Evolutionary conservation across 2,797 vertebrate species (phyloP).

Genomic region (Gallinago nigripennis): DNA sequence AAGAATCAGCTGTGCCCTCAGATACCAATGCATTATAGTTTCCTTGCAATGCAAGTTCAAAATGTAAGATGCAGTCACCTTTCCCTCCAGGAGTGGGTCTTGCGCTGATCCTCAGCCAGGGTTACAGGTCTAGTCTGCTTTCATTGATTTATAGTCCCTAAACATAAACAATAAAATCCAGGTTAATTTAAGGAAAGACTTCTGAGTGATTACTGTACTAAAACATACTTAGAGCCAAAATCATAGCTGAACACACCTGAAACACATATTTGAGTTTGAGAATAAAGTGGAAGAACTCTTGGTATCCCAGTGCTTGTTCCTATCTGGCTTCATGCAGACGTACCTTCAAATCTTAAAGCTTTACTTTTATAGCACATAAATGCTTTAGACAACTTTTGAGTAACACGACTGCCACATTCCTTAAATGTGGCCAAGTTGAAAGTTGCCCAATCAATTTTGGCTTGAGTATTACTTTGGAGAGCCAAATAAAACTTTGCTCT

Average conservation of each 20-base stretch:
- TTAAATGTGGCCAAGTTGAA: not conserved
- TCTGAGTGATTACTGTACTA: not conserved
- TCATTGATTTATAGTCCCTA: not conserved
- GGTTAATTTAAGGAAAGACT: not conserved
- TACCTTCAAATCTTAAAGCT: not conserved
- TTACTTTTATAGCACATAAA: not conserved
- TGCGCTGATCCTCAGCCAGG: not conserved
- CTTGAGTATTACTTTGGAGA: not conserved
- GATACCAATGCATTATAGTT: not conserved
- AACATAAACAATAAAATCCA: not conserved
- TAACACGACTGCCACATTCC: not conserved
- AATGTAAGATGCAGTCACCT: not conserved
- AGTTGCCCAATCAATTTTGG: not conserved
- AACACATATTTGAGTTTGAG: not conserved
- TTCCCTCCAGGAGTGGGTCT: not conserved
- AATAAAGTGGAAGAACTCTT: not conserved
- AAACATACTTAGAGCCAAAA: not conserved
- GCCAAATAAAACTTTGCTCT: not conserved
- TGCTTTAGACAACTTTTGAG: not conserved
- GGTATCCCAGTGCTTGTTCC: not conserved
- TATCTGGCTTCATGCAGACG: not conserved
- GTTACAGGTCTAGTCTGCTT: not conserved
- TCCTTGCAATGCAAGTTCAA: not conserved
- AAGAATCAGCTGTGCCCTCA: not conserved
- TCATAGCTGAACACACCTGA: not conserved